Base-by-base conservation (phyloP, 23 tunicate species). In the Phallusia fumigata region DNA sequence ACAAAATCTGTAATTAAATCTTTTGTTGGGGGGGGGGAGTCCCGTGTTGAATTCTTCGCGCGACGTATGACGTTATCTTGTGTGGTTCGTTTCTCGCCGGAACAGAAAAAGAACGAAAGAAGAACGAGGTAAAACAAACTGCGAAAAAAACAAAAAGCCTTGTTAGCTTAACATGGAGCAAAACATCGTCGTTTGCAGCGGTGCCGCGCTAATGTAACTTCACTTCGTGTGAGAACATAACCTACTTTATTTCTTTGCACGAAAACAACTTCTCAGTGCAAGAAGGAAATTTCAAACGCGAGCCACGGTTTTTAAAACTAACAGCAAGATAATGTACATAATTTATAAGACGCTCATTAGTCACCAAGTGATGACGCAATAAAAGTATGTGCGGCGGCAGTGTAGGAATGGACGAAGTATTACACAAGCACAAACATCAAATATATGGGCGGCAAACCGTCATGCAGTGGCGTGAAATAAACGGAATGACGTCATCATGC, bases 401-500 rank as follows among this genome's bases (percentile, higher is more conserved):
- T 22, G 28, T 1, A 22, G 69, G 69, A 58, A 58, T 58, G 69
- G 16, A 21, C 69, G 28, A 22, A 58, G 5, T 13, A 24, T 58
- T 58, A 5, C 47, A 40, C 47, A 40, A n/a, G n/a, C n/a, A n/a
- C 47, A 40, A 40, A 40, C 47, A 40, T 58, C 13, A 58, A 21
- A 24, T 58, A 58, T 58, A 58, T 58, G 69, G 69, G 69, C 69
- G 16, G 13, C 1, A 13, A 58, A 58, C 47, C 47, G 47, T 3
- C 69, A 58, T 58, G 69, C 69, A 58, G 13, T 16, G 69, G 28
- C 16, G 69, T 58, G 69, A 58, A 11, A 16, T 58, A 24, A 24
- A 58, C 16, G 69, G 26, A 13, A 58, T 58, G 69, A 58, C 69
- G 69, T 58, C 69, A 58, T 58, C 69, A 58, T 58, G 69, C 69